Evolutionary conservation across 1,140 invertebrate genomes (phyloP).

Genomic region (Uloborus diversus): DNA sequence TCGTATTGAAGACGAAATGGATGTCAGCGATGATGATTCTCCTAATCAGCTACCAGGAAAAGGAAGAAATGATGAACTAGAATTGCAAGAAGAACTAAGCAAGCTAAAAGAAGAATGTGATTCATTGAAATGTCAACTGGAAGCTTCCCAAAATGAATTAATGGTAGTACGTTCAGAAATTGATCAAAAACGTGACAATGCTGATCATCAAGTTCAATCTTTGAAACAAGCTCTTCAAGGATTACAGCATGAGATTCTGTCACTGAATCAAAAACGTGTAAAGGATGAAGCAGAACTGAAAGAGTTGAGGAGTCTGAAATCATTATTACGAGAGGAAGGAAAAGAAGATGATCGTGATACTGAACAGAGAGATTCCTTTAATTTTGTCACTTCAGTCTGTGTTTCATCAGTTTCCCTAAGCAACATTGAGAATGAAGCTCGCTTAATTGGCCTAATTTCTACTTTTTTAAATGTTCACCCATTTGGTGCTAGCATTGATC

Average conservation of each 20-base stretch:
- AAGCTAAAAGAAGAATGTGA: slow-evolving; percentile 84
- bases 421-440: background rate
- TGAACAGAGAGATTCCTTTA: background rate
- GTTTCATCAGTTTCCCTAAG: too few species aligned
- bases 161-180: slow-evolving; percentile 74
- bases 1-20: slow-evolving; percentile 81
- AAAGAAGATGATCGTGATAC: slow-evolving; percentile 61
- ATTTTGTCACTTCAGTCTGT: background rate
- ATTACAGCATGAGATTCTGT: slow-evolving; percentile 79
- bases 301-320: slow-evolving; percentile 58
- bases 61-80: background rate
- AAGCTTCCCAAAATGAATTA: slow-evolving; percentile 92
- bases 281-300: slow-evolving; percentile 71
- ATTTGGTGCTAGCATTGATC: slow-evolving; percentile 83
- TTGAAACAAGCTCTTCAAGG: slow-evolving; percentile 81
- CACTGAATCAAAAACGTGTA: slow-evolving; percentile 72
- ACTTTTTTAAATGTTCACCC: slow-evolving; percentile 89
- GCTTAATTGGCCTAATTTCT: slow-evolving; percentile 74
- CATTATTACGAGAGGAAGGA: slow-evolving; percentile 61
- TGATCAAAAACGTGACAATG: slow-evolving; percentile 73
- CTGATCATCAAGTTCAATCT: slow-evolving; percentile 77
- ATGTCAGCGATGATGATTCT: slow-evolving; percentile 80
- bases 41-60: background rate
- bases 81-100: background rate
- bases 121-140: slow-evolving; percentile 87